Percentiles rank a stretch among this genome's conserved stretches.
These are phyloP conservation scores for Crepidodera aurea DNA, from an alignment of 2,888 invertebrate genomes.

Conservation along the genomic window DNA sequence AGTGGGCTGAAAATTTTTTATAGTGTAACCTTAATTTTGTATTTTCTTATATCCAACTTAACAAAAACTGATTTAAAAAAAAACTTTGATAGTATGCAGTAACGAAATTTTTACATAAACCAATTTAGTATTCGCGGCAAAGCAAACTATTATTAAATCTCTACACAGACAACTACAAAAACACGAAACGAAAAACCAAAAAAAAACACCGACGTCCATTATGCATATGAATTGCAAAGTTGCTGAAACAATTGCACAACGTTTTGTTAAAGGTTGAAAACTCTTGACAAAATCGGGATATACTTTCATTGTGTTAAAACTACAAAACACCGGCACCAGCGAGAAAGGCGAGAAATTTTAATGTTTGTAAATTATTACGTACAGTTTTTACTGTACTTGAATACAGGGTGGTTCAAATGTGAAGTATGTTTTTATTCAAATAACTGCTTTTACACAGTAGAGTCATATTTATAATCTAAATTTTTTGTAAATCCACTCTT, in stretches of 20 bases:
- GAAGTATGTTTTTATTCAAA: too few relatives aligned
- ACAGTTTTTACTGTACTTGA: not conserved
- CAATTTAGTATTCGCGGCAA: slow-evolving; percentile 8
- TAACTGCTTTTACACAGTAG: too few relatives aligned
- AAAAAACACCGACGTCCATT: slow-evolving; percentile 20
- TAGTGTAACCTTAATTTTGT: too few relatives aligned
- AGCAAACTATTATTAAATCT: slow-evolving; percentile 24
- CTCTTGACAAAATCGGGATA: slow-evolving; percentile 44
- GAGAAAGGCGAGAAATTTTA: slow-evolving; percentile 1
- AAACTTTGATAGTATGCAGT: too few relatives aligned
- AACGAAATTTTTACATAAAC: too few relatives aligned
- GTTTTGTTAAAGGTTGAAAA: slow-evolving; percentile 27
- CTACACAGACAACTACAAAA: slow-evolving; percentile 20
- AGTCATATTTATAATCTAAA: too few relatives aligned
- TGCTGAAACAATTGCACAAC: slow-evolving; percentile 26
- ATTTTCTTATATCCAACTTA: too few relatives aligned
- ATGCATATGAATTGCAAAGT: slow-evolving; percentile 34
- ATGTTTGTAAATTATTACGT: not conserved
- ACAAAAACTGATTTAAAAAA: too few relatives aligned
- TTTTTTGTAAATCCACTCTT: too few relatives aligned
- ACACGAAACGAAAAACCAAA: slow-evolving; percentile 10
- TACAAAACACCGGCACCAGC: not conserved
- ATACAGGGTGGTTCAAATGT: too few relatives aligned
- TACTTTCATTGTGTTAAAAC: slow-evolving; percentile 30
- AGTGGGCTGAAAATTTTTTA: too few relatives aligned